A percentile compares a stretch with the other conserved stretches of the same genome.
Conservation (phyloP, 2,888 invertebrate genomes). For the Emmelina monodactyla region DNA sequence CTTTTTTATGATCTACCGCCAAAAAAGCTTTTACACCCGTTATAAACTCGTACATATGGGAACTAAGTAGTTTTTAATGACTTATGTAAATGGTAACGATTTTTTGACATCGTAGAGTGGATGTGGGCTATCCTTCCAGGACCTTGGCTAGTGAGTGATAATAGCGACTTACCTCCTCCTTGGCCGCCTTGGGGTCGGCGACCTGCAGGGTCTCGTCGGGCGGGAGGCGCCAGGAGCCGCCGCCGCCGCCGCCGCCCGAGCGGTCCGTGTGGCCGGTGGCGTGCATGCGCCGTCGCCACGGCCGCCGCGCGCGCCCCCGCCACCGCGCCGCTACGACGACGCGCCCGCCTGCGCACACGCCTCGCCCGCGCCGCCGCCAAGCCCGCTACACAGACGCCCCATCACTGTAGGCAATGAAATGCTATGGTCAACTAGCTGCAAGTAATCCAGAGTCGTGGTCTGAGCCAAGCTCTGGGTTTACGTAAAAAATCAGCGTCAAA, state of each 20-base stretch:
- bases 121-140: no score
- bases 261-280: slow-evolving; percentile 88
- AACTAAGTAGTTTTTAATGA: no score
- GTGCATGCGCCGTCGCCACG: slow-evolving; percentile 79
- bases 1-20: no score
- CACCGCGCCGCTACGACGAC: slow-evolving; percentile 61
- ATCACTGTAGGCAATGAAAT: slow-evolving; percentile 25
- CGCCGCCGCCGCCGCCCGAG: slow-evolving; percentile 72
- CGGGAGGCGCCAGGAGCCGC: slow-evolving; percentile 86
- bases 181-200: slow-evolving; percentile 82
- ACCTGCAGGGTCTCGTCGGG: slow-evolving; percentile 93
- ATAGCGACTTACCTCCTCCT: slow-evolving; percentile 66
- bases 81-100: no score
- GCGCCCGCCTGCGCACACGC: slow-evolving; percentile 47
- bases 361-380: slow-evolving; percentile 23
- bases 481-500: no score
- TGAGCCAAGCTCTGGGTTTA: no score
- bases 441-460: no score
- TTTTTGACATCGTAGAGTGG: no score
- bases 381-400: slow-evolving; percentile 30
- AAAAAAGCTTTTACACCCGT: no score
- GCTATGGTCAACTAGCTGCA: no score
- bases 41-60: no score
- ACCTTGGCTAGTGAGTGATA: no score
- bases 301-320: slow-evolving; percentile 67